Evolutionary conservation across 2,797 vertebrate genomes (phyloP).

Genomic region (Synanceia verrucosa): DNA sequence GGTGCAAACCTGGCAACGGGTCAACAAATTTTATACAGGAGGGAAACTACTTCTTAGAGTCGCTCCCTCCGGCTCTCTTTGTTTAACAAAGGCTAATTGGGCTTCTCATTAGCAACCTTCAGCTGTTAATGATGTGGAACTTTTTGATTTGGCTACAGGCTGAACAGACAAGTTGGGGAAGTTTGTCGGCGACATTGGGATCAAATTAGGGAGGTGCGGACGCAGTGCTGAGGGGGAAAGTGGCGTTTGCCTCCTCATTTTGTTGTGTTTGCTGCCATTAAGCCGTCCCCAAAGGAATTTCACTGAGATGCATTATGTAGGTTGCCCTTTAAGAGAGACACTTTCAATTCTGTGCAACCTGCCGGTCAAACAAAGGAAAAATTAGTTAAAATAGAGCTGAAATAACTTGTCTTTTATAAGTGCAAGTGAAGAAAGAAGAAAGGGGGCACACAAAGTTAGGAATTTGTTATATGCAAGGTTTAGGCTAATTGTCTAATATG

Average conservation of each 20-base stretch:
- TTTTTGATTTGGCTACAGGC: conserved; percentile 77
- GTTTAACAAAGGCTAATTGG: conserved; percentile 75
- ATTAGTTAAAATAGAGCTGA: background rate
- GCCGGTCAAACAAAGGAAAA: conserved; percentile 28
- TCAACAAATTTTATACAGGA: conserved; percentile 61
- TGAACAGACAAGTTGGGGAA: conserved; percentile 44
- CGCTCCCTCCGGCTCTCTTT: conserved; percentile 32
- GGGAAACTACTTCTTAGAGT: conserved; percentile 46
- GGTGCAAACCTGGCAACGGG: conserved; percentile 45
- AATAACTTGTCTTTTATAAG: background rate
- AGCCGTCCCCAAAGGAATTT: conserved; percentile 30
- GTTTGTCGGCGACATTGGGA: conserved; percentile 16
- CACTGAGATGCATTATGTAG: conserved; percentile 44
- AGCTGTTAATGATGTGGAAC: conserved; percentile 79
- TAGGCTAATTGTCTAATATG: background rate
- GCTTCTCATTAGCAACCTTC: conserved; percentile 79
- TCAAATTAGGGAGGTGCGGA: conserved; percentile 57
- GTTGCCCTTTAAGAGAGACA: conserved; percentile 38
- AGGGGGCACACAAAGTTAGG: background rate
- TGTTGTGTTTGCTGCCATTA: conserved; percentile 55
- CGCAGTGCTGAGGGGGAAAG: conserved; percentile 8
- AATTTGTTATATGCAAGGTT: background rate
- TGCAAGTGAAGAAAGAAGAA: background rate
- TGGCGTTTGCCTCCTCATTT: conserved; percentile 30
- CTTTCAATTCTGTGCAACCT: conserved; percentile 29